phyloP scores from a whole-genome alignment of 2,888 invertebrate genomes.

The Watsonalla cultraria region DNA sequence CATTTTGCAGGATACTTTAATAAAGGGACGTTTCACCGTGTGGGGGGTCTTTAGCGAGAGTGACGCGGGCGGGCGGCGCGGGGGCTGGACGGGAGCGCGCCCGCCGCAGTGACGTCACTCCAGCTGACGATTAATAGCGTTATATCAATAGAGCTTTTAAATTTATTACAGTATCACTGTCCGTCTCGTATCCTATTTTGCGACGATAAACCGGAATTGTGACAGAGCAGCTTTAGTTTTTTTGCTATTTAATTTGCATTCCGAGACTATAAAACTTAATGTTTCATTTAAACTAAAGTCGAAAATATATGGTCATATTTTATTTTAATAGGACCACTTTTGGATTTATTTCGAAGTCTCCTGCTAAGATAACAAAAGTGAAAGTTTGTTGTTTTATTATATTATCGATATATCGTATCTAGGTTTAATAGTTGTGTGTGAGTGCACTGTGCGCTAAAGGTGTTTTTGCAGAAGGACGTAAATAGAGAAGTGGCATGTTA shows the following conservation, averaged over 20 bases:
- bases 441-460: slow-evolving; percentile 9
- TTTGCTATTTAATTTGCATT: slow-evolving; percentile 23
- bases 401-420: slow-evolving; percentile 10
- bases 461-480: slow-evolving; percentile 18
- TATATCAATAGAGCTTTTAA: slow-evolving; percentile 31
- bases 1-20: background rate
- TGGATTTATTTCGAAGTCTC: slow-evolving; percentile 28
- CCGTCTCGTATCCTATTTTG: slow-evolving; percentile 5
- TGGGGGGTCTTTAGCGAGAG: slow-evolving; percentile 26
- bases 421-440: slow-evolving; percentile 2
- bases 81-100: slow-evolving; percentile 24
- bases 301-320: slow-evolving; percentile 23
- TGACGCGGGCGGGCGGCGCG: slow-evolving; percentile 42
- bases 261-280: slow-evolving; percentile 19
- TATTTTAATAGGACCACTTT: slow-evolving; percentile 45
- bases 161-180: background rate
- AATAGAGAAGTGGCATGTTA: slow-evolving; percentile 34
- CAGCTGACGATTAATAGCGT: slow-evolving; percentile 51
- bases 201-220: slow-evolving; percentile 5
- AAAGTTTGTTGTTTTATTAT: slow-evolving; percentile 34
- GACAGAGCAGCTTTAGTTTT: slow-evolving; percentile 3
- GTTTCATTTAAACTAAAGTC: slow-evolving; percentile 12
- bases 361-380: slow-evolving; percentile 36
- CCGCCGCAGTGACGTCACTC: slow-evolving; percentile 55
- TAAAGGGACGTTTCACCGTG: background rate